phyloP scores from a whole-genome alignment of 2,888 invertebrate species.

The Apamea crenata region DNA sequence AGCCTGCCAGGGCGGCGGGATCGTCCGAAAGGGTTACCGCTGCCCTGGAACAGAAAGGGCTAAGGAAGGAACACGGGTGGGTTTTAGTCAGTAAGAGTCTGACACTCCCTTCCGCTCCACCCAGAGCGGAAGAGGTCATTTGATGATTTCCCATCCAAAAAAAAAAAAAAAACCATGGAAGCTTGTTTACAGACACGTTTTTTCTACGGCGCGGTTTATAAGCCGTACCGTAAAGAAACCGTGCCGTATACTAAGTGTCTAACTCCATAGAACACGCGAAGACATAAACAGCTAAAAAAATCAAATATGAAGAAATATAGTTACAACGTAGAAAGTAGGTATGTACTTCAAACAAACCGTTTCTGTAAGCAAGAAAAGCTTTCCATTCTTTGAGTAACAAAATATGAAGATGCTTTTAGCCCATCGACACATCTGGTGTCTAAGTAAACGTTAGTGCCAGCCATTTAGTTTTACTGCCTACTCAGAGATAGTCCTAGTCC shows the following conservation, averaged over 20 bases:
- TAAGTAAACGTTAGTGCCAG: slow-evolving; percentile 16
- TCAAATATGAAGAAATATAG: too few species aligned
- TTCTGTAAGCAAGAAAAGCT: neutral
- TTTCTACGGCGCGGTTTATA: neutral
- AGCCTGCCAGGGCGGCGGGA: too few species aligned
- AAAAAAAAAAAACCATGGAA: too few species aligned
- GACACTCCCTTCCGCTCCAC: too few species aligned
- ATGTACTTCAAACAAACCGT: neutral
- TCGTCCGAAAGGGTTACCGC: too few species aligned
- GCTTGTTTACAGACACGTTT: neutral
- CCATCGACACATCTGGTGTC: neutral
- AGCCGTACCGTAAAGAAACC: neutral
- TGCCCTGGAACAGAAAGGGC: too few species aligned
- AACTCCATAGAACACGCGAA: neutral
- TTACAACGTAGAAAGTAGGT: neutral
- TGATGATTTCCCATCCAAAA: too few species aligned
- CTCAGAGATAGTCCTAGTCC: slow-evolving; percentile 9
- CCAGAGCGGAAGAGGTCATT: too few species aligned
- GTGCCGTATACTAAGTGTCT: neutral
- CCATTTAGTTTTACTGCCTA: slow-evolving; percentile 28
- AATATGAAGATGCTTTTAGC: slow-evolving; percentile 8
- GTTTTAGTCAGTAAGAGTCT: too few species aligned
- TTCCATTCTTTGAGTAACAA: neutral
- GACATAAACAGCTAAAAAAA: neutral
- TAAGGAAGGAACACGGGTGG: too few species aligned